These are phyloP conservation scores for Lepidonotus clava DNA, from an alignment of 2,888 invertebrate species.

Conservation along the genomic window DNA sequence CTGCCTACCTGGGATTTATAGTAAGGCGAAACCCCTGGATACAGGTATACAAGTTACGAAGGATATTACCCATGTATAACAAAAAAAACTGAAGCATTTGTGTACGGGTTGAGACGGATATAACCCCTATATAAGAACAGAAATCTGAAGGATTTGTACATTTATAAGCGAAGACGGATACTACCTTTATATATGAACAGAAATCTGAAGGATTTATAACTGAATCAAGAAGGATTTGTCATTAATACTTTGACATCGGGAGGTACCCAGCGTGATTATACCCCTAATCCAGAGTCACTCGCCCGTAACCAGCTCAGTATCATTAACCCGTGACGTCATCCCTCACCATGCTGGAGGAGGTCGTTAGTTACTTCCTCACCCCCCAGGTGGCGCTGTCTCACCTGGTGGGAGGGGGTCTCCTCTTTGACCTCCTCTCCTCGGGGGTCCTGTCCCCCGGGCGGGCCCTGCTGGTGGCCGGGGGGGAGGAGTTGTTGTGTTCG, in stretches of 20 bases:
- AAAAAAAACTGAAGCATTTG: no score
- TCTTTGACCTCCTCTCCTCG: background rate
- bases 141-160: background rate
- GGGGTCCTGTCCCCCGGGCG: background rate
- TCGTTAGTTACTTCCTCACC: background rate
- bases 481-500: background rate
- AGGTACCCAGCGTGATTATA: background rate
- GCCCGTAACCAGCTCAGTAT: background rate
- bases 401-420: constrained; percentile 20
- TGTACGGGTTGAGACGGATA: no score
- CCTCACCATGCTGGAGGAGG: constrained; percentile 1
- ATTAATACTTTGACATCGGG: background rate
- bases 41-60: no score
- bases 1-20: no score
- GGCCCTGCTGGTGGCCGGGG: background rate
- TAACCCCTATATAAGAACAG: no score
- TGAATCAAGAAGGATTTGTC: background rate
- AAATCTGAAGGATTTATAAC: background rate
- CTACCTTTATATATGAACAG: no score
- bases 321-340: no score
- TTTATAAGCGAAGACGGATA: background rate
- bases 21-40: no score
- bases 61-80: no score
- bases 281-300: background rate
- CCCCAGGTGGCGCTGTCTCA: constrained; percentile 1